A percentile compares a stretch with the other conserved stretches of the same genome.
These are phyloP conservation scores for Virgularia gustaviana DNA, from an alignment of 92 coral and sea anemone genomes.

Conservation along the genomic window DNA sequence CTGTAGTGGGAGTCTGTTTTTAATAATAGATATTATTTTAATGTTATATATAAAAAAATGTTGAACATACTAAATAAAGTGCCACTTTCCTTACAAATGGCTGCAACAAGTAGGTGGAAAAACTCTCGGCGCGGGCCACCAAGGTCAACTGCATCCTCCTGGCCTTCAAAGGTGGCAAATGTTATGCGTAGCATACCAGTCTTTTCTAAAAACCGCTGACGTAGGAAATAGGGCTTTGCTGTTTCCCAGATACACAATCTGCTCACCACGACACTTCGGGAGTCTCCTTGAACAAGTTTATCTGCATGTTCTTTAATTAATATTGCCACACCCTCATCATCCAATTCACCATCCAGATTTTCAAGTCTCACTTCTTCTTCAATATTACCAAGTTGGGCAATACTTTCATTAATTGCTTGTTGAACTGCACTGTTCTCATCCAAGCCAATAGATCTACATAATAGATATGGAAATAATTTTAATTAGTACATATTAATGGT, in stretches of 20 bases:
- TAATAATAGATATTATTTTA: no score
- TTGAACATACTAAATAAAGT: conserved; percentile 34
- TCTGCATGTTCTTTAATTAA: conserved; percentile 37
- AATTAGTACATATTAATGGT: no score
- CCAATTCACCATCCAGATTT: conserved; percentile 8
- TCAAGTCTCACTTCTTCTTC: conserved; percentile 1
- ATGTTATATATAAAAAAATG: no score
- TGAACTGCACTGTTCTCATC: conserved; percentile 47
- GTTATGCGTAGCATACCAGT: conserved; percentile 36
- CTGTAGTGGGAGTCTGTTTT: no score
- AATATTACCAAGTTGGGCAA: conserved; percentile 31
- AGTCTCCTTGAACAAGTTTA: conserved; percentile 36
- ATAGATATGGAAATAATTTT: no score
- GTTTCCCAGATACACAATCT: conserved; percentile 36
- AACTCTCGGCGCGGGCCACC: conserved; percentile 52
- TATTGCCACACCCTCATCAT: conserved; percentile 31
- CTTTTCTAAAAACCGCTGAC: conserved; percentile 23
- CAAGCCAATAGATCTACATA: conserved; percentile 41
- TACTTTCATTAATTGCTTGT: conserved; percentile 45
- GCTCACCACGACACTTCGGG: conserved; percentile 49
- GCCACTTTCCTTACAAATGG: conserved; percentile 48
- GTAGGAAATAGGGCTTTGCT: conserved; percentile 39
- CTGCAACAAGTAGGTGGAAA: conserved; percentile 45
- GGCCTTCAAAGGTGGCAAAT: conserved; percentile 47
- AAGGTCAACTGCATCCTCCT: conserved; percentile 53